Base-by-base conservation (phyloP, 2,797 vertebrate genomes). In the Cephalopachus bancanus region DNA sequence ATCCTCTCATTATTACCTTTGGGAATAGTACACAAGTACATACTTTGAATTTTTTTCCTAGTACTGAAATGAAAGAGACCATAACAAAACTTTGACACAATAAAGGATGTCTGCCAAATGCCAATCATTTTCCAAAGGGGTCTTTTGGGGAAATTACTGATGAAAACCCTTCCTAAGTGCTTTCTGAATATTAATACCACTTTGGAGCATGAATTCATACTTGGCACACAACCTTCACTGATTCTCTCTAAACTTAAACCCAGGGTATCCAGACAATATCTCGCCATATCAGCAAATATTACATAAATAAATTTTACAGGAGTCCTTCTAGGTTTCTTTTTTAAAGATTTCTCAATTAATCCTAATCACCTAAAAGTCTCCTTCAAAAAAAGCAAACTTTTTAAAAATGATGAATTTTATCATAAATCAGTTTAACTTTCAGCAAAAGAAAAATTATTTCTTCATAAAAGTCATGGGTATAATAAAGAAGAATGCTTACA, bases 1-100 rank as follows among this genome's bases (percentile, higher is more conserved):
- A 97, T 94, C 78, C n/a, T 95, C 78, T 94, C 49, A 24, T 85
- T 95, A 92, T 96, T 95, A 89, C 78, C 75, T 94, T 93, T 93
- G 89, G 86, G 95, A 97, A 83, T 90, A 95, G 87, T 81, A 93
- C 12, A 87, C 12, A 93, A 95, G 22, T 86, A 57, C 91, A 94
- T 91, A 89, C 51, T 96, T 95, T 49, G 60, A 93, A 95, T 87
- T 14, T 93, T 94, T 83, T 89, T 76, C 16, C 83, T 85, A 91
- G 87, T 89, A 55, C 22, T 91, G 33, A 97, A 83, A 49, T n/a
- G 80, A 72, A 96, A 95, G 96, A 89, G 51, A 92, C 64, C 71
- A 62, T 92, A 89, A 83, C 53, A 96, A 95, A 88, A 76, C 60
- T 91, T 49, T 95, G 89, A 85, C 86, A 94, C 44, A 89, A 87